Percentiles rank a stretch among this genome's conserved stretches.
Evolutionary conservation across 2,113 vertebrate species (phyloP).

Genomic region (Alexandromys fortis): DNA sequence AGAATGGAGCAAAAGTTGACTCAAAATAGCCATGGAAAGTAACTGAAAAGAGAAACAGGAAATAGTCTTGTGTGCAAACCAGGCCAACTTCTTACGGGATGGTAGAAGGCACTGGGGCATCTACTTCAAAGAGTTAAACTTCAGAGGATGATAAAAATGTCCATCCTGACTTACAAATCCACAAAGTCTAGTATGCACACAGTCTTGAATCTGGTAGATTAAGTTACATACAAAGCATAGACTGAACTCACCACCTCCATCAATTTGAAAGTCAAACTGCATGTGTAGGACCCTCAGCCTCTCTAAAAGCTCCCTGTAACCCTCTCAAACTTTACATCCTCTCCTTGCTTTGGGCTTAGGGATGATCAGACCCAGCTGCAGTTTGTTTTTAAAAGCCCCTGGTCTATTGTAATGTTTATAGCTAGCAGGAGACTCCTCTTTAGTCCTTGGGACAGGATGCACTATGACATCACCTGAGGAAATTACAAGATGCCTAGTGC

Average conservation of each 20-base stretch:
- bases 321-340: conserved; percentile 32
- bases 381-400: conserved; percentile 59
- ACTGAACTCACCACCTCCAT: background rate
- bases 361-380: conserved; percentile 25
- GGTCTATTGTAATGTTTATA: conserved; percentile 64
- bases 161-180: background rate
- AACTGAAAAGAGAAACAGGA: conserved; percentile 56
- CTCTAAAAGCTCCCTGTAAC: background rate
- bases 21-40: conserved; percentile 73
- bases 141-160: background rate
- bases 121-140: background rate
- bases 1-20: conserved; percentile 62
- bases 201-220: background rate
- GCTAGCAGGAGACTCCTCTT: conserved; percentile 41
- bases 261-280: conserved; percentile 34
- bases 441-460: conserved; percentile 19
- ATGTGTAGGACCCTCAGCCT: background rate
- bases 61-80: background rate
- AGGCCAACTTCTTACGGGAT: background rate
- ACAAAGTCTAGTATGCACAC: background rate
- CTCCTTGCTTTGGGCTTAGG: conserved; percentile 9
- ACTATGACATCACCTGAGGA: conserved; percentile 57
- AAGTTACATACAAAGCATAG: background rate
- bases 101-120: background rate
- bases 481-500: background rate